These are phyloP conservation scores for Heliconius hortense DNA, from an alignment of 2,888 invertebrate species.

Conservation along the genomic window DNA sequence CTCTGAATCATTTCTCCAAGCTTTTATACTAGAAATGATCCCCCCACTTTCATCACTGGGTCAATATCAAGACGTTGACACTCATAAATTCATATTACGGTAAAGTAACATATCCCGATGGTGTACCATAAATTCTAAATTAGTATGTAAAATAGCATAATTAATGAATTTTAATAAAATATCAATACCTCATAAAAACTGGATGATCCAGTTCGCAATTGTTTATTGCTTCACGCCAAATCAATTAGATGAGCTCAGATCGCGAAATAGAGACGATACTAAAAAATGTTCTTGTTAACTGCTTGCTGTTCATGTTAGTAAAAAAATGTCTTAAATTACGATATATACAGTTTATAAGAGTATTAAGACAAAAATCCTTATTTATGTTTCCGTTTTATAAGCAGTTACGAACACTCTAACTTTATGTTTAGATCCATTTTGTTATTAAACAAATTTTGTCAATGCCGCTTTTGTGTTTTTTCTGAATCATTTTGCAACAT, in stretches of 20 bases:
- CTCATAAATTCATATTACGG: constrained; percentile 70
- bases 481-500: not conserved
- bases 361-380: not conserved
- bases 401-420: not conserved
- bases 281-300: constrained; percentile 9
- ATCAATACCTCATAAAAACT: constrained; percentile 20
- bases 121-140: constrained; percentile 59
- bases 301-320: not conserved
- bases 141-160: constrained; percentile 33
- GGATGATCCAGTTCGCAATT: constrained; percentile 33
- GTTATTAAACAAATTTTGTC: not conserved
- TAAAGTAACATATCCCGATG: constrained; percentile 57
- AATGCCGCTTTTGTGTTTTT: not conserved
- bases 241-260: not conserved
- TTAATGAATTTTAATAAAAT: constrained; percentile 31
- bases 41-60: constrained; percentile 68
- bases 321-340: not conserved
- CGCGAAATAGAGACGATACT: not conserved
- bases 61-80: constrained; percentile 68
- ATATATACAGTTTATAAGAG: not conserved
- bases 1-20: constrained; percentile 66
- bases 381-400: constrained; percentile 1
- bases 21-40: constrained; percentile 68
- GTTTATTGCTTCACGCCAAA: constrained; percentile 14
- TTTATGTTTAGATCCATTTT: not conserved